Conservation (phyloP, 2,888 invertebrate genomes). For the Anthophora plumipes region DNA sequence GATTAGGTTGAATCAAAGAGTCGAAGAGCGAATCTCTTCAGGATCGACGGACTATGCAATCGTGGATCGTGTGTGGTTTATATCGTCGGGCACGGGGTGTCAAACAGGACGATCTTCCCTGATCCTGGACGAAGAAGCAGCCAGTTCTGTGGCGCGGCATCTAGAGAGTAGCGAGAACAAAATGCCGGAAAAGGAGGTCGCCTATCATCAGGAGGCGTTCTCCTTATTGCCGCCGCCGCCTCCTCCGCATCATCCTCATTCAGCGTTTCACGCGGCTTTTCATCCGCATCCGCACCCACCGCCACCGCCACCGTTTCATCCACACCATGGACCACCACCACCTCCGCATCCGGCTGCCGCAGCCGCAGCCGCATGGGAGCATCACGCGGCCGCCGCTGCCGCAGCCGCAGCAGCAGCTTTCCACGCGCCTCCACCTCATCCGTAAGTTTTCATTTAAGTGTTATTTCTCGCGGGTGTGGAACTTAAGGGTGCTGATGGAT, state of each 20-base stretch:
- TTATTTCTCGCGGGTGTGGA: too few relatives aligned
- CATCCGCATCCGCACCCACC: constrained; percentile 85
- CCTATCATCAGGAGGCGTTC: constrained; percentile 86
- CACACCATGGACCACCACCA: constrained; percentile 81
- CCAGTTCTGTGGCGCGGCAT: constrained; percentile 51
- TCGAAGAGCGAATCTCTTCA: constrained; percentile 21
- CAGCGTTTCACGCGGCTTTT: constrained; percentile 82
- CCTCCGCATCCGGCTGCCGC: constrained; percentile 85
- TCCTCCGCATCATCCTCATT: constrained; percentile 82
- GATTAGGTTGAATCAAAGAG: neutral
- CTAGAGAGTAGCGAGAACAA: constrained; percentile 67
- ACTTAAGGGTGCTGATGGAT: too few relatives aligned
- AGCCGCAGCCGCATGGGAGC: constrained; percentile 87
- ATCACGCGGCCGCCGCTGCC: constrained; percentile 88
- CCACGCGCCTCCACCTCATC: constrained; percentile 84
- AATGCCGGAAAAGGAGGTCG: constrained; percentile 87
- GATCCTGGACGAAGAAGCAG: constrained; percentile 64
- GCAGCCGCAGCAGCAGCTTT: constrained; percentile 87
- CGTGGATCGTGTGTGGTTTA: constrained; percentile 46
- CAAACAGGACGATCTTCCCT: constrained; percentile 53
- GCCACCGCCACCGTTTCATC: constrained; percentile 86
- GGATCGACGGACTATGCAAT: constrained; percentile 60
- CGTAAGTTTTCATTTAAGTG: constrained; percentile 75
- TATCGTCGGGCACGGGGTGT: constrained; percentile 61
- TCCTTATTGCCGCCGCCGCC: constrained; percentile 83